phyloP scores from a whole-genome alignment of 53 echinoderm and acorn worm species.

The Paelopatides confundens region DNA sequence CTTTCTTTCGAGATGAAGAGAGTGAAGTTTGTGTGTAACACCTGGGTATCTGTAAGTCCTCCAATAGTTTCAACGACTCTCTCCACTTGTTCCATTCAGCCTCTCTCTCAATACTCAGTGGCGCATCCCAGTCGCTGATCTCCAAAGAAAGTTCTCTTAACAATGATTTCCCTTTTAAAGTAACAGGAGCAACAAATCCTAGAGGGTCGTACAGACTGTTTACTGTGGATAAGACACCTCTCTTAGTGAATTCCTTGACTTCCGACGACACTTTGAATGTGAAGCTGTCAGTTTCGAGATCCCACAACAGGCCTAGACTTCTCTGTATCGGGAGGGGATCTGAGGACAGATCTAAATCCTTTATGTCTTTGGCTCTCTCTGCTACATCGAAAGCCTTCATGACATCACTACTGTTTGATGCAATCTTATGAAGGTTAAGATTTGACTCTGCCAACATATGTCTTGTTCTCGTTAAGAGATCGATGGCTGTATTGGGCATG shows the following conservation, averaged over 20 bases:
- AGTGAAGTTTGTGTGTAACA: not conserved
- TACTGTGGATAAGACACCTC: constrained; percentile 50
- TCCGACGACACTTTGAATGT: constrained; percentile 29
- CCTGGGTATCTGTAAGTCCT: not conserved
- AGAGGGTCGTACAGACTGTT: constrained; percentile 66
- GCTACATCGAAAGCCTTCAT: constrained; percentile 32
- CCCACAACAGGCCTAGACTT: constrained; percentile 38
- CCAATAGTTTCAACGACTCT: not conserved
- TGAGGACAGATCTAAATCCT: too few species aligned
- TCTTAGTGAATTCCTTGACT: constrained; percentile 33
- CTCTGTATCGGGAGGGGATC: too few species aligned
- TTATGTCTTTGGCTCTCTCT: constrained; percentile 37
- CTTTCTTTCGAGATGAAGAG: not conserved
- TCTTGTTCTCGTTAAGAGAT: constrained; percentile 17
- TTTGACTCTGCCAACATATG: constrained; percentile 43
- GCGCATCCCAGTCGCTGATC: not conserved
- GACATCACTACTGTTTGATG: constrained; percentile 55
- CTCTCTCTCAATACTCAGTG: not conserved
- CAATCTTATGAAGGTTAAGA: constrained; percentile 56
- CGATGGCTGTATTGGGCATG: constrained; percentile 2
- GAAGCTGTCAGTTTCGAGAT: constrained; percentile 43
- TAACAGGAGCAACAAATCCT: constrained; percentile 44
- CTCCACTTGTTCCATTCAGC: too few species aligned
- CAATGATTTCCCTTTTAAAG: constrained; percentile 55
- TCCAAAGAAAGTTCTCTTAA: constrained; percentile 48